These are phyloP conservation scores for Lasioglossum morio DNA, from an alignment of 2,888 invertebrate species.

Conservation along the genomic window DNA sequence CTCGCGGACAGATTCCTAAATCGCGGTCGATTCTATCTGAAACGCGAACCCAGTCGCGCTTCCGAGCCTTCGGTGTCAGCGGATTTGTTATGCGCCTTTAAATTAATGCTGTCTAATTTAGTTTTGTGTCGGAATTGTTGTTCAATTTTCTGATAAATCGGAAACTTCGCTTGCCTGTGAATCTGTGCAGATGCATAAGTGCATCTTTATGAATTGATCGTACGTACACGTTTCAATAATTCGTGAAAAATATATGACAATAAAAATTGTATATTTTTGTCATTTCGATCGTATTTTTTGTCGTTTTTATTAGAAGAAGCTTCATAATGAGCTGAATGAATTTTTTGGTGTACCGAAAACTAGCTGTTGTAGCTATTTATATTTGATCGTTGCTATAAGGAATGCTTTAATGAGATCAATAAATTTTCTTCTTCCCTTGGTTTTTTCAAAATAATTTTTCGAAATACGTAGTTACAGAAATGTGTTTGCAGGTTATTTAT, in stretches of 20 bases:
- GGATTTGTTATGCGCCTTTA: not conserved
- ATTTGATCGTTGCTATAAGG: not conserved
- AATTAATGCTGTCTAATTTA: not conserved
- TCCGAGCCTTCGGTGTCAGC: conserved; percentile 31
- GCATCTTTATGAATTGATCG: not conserved
- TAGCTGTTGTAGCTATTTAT: not conserved
- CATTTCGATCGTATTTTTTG: not conserved
- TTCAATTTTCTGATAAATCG: not conserved
- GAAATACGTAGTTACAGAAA: not conserved
- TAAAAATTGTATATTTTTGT: conserved; percentile 1
- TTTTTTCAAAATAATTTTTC: not conserved
- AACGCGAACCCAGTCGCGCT: conserved; percentile 37
- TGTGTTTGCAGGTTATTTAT: conserved; percentile 1
- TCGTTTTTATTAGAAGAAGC: not conserved
- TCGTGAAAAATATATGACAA: not conserved
- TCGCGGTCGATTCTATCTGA: not conserved
- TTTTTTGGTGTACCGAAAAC: not conserved
- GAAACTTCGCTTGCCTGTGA: not conserved
- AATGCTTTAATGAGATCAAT: not conserved
- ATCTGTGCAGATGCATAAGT: not conserved
- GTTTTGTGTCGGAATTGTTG: not conserved
- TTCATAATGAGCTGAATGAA: not conserved
- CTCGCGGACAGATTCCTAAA: conserved; percentile 15
- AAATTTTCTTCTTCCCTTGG: not conserved
- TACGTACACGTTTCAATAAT: not conserved